These are phyloP conservation scores for Falco columbarius DNA, from an alignment of 2,797 vertebrate species.

Conservation along the genomic window DNA sequence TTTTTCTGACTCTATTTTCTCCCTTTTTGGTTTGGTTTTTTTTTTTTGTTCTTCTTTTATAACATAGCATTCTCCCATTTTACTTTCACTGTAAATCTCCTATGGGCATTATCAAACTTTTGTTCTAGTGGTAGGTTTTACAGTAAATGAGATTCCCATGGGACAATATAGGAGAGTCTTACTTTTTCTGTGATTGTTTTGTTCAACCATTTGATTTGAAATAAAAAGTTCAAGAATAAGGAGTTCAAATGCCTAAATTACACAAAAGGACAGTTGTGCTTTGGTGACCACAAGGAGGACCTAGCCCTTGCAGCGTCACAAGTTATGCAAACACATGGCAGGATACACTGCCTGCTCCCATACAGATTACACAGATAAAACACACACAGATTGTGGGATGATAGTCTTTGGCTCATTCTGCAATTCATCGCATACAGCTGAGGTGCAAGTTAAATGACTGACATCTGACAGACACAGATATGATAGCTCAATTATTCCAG, in stretches of 20 bases:
- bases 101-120: neutral
- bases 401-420: neutral
- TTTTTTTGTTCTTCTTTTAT: neutral
- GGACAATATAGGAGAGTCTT: neutral
- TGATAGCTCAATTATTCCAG: constrained; percentile 56
- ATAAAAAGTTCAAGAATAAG: constrained; percentile 1
- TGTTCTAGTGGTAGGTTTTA: neutral
- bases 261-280: neutral
- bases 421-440: constrained; percentile 15
- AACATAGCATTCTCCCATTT: neutral
- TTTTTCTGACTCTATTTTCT: neutral
- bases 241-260: neutral
- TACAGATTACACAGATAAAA: neutral
- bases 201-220: constrained; percentile 36
- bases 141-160: neutral
- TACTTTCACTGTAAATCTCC: neutral
- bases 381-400: neutral
- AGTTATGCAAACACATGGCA: neutral
- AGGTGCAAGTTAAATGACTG: constrained; percentile 43
- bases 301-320: neutral
- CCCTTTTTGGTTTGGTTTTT: no score
- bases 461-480: constrained; percentile 57
- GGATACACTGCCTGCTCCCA: neutral
- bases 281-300: neutral
- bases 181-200: neutral